These are phyloP conservation scores for Magallana angulata DNA, from an alignment of 1,140 invertebrate species.

Conservation along the genomic window DNA sequence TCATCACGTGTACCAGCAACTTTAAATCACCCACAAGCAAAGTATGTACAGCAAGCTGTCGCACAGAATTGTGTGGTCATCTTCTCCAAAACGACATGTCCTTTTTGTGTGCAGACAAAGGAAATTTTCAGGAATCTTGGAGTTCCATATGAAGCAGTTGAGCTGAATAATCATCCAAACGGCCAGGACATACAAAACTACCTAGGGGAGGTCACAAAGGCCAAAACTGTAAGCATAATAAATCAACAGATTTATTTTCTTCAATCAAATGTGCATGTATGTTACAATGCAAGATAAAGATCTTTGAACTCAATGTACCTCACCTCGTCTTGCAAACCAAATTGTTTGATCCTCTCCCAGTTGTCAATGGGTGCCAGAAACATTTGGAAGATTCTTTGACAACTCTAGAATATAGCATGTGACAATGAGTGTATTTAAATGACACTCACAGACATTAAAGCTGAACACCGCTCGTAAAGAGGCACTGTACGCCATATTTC, in stretches of 20 bases:
- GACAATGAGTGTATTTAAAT: no score
- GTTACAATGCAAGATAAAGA: neutral
- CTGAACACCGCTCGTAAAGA: no score
- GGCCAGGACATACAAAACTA: slow-evolving; percentile 42
- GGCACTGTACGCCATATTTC: no score
- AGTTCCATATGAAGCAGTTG: slow-evolving; percentile 44
- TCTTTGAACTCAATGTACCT: neutral
- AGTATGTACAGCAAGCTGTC: slow-evolving; percentile 48
- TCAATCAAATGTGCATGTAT: neutral
- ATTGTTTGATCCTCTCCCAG: no score
- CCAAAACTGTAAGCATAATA: slow-evolving; percentile 46
- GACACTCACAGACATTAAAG: no score
- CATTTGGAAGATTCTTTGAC: no score
- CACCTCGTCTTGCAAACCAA: neutral
- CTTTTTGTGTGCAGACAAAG: slow-evolving; percentile 47
- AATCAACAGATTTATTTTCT: neutral
- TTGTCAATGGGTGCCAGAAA: no score
- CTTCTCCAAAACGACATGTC: slow-evolving; percentile 54
- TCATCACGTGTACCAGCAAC: slow-evolving; percentile 20
- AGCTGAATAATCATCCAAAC: slow-evolving; percentile 48
- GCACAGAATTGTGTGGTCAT: slow-evolving; percentile 54
- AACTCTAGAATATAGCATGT: no score
- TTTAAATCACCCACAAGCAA: slow-evolving; percentile 24
- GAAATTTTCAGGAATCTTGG: slow-evolving; percentile 46
- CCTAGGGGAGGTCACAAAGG: slow-evolving; percentile 48